These are phyloP conservation scores for Perca schrenkii DNA, from an alignment of 2,113 vertebrate species.

Conservation along the genomic window DNA sequence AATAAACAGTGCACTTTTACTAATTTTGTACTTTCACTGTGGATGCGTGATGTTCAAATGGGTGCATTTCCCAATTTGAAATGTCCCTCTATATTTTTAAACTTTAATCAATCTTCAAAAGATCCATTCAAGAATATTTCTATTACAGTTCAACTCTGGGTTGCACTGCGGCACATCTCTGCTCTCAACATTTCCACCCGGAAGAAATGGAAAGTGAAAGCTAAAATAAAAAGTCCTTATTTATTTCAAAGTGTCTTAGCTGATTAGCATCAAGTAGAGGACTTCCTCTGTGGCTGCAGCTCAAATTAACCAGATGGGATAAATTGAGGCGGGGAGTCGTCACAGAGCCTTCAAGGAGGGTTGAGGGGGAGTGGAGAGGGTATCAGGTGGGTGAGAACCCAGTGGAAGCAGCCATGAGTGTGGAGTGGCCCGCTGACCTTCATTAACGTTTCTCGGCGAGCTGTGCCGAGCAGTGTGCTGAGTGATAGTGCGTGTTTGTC, in stretches of 20 bases:
- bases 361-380: conserved; percentile 39
- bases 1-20: conserved; percentile 10
- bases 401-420: conserved; percentile 40
- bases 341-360: conserved; percentile 34
- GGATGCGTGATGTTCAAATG: conserved; percentile 9
- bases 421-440: conserved; percentile 71
- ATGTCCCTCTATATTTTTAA: conserved; percentile 6
- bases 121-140: conserved; percentile 26
- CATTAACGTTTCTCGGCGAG: conserved; percentile 70
- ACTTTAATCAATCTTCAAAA: conserved; percentile 32
- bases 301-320: conserved; percentile 52
- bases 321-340: conserved; percentile 31
- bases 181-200: neutral
- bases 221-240: conserved; percentile 45
- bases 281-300: conserved; percentile 31
- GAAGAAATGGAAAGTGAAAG: conserved; percentile 44
- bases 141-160: conserved; percentile 13
- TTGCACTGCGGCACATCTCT: neutral
- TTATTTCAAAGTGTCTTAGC: conserved; percentile 43
- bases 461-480: conserved; percentile 28
- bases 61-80: conserved; percentile 12
- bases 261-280: conserved; percentile 54
- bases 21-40: neutral
- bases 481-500: conserved; percentile 54
- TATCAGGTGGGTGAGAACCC: conserved; percentile 47